These are phyloP conservation scores for Drosophila melanogaster DNA, from an alignment of 1,140 invertebrate species.

Conservation along the genomic window Release_6_plus_ISO1_MT NC_004354.4:17558001-17558500, in stretches of 20 bases:
- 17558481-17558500: constrained; percentile 15
- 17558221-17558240: too few species aligned
- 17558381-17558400: not conserved
- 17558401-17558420: not conserved
- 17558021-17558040: constrained; percentile 53
- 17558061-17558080: not conserved
- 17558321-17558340: too few species aligned
- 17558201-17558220: too few species aligned
- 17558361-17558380: too few species aligned
- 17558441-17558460: constrained; percentile 13
- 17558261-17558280: too few species aligned
- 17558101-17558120: not conserved
- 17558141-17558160: too few species aligned
- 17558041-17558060: constrained; percentile 1
- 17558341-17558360: too few species aligned
- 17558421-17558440: constrained; percentile 9
- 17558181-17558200: too few species aligned
- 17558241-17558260: too few species aligned
- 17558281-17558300: too few species aligned
- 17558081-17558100: constrained; percentile 51
- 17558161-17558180: too few species aligned
- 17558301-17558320: too few species aligned
- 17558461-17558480: not conserved
- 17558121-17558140: not conserved
- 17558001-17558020: constrained; percentile 12